Evolutionary conservation across 1,140 invertebrate species (phyloP), one percentile per base, ranked within the genome.

Genomic region (Drosophila obscura): DNA sequence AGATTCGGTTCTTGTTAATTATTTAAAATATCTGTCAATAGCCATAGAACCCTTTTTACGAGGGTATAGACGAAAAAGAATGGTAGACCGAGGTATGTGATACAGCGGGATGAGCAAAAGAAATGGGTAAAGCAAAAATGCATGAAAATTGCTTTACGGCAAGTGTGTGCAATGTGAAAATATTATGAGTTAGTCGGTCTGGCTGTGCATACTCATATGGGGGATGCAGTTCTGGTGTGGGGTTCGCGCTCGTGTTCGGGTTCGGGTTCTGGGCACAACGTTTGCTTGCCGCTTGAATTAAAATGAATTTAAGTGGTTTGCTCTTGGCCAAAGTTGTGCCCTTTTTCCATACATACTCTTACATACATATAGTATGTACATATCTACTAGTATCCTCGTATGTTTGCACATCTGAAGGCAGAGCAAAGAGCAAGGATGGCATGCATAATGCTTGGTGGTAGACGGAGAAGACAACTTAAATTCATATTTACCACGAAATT

Each of bases 141-240:
- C 73, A 61, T 68, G 56, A 71, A 76, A 85, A 78, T 77, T 77
- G 74, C 75, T 85, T 85, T 81, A 84, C 45, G 73, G 66, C 80
- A 68, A 73, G 76, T 72, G 65, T 75, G 46, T 83, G 74, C 53
- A 13, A 66, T 78, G 65, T 76, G 63, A 62, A 81, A 81, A 73
- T 77, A 81, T 81, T 63, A 77, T 67, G 67, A 80, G 72, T 66
- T 76, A 66, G 67, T 53, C 24, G 43, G 64, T 62, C 57, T 61
- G 55, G 65, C 39, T 50, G 39, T 45, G 43, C 46, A 49, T 15
- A 15, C 11, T 39, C 24, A 49, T 15, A 31, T 24, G 16, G 59
- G 39, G 16, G 13, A 44, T 28, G 22, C 28, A 61, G 49, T 51
- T 63, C 39, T 24, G 22, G 22, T 4, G 22, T 24, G 22, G 22